Percentiles rank a stretch among this genome's conserved stretches.
Evolutionary conservation across 1,140 invertebrate genomes (phyloP).

Genomic region (Sipha flava): DNA sequence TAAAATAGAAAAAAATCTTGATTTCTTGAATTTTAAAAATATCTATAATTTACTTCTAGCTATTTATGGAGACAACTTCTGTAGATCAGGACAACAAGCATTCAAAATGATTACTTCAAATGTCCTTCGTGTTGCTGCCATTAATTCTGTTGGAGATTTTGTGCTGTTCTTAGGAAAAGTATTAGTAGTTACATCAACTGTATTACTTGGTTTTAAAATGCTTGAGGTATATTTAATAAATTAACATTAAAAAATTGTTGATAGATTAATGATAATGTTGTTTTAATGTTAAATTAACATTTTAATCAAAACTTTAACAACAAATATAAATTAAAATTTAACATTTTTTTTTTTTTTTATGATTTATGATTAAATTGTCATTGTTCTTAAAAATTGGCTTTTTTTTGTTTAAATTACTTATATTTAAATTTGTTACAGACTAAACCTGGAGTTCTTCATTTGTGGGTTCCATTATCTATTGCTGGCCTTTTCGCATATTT

Average conservation of each 20-base stretch:
- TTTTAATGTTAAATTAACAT: too few relatives aligned
- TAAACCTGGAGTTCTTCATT: slow-evolving; percentile 54
- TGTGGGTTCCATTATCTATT: slow-evolving; percentile 58
- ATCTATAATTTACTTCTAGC: slow-evolving; percentile 47
- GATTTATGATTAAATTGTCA: too few relatives aligned
- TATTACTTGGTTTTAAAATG: slow-evolving; percentile 53
- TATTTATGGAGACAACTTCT: slow-evolving; percentile 63
- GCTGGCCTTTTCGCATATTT: slow-evolving; percentile 61
- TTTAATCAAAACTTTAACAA: too few relatives aligned
- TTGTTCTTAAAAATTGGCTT: too few relatives aligned
- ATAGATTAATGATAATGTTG: too few relatives aligned
- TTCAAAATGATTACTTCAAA: slow-evolving; percentile 55
- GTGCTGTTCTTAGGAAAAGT: slow-evolving; percentile 66
- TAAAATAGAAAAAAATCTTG: too few relatives aligned
- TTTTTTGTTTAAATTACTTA: too few relatives aligned
- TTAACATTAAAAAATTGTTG: too few relatives aligned
- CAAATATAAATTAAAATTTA: too few relatives aligned
- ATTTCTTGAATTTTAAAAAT: too few relatives aligned
- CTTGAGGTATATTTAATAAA: slow-evolving; percentile 51
- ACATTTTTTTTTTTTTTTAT: too few relatives aligned
- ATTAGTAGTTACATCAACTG: slow-evolving; percentile 56
- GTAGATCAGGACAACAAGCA: slow-evolving; percentile 54
- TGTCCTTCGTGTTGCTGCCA: slow-evolving; percentile 58
- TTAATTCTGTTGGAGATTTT: slow-evolving; percentile 71
- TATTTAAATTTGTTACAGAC: slow-evolving; percentile 42